Percentiles rank a stretch among this genome's conserved stretches.
Evolutionary conservation across 2,888 invertebrate genomes (phyloP).

Genomic region (Amaurobius ferox): DNA sequence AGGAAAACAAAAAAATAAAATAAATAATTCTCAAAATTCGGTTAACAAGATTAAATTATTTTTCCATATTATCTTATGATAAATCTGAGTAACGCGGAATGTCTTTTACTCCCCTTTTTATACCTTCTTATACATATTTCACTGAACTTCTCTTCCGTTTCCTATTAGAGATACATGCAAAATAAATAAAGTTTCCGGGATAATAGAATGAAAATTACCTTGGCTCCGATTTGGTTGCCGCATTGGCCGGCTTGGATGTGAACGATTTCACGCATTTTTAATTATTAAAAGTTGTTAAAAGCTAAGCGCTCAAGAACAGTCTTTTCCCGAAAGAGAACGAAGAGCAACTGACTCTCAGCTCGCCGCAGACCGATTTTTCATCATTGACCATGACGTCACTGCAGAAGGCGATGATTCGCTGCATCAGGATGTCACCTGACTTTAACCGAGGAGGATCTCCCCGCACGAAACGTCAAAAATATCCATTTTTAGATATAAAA

Average conservation of each 20-base stretch:
- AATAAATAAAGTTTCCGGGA: too few species aligned
- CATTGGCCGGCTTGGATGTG: conserved; percentile 80
- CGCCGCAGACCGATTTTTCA: conserved; percentile 16
- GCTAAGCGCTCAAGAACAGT: not conserved
- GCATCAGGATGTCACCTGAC: conserved; percentile 14
- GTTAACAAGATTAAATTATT: too few species aligned
- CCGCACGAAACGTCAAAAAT: not conserved
- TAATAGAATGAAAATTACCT: conserved; percentile 76
- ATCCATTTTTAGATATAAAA: conserved; percentile 29
- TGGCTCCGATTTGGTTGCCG: conserved; percentile 80
- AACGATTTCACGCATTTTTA: conserved; percentile 78
- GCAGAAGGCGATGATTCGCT: conserved; percentile 25
- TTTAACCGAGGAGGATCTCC: conserved; percentile 21
- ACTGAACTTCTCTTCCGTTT: too few species aligned
- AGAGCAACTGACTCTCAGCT: conserved; percentile 2
- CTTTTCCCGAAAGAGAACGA: not conserved
- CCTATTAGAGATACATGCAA: too few species aligned
- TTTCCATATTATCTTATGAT: too few species aligned
- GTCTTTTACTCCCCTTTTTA: too few species aligned
- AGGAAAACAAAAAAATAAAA: too few species aligned
- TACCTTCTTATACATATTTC: too few species aligned
- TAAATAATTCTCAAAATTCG: too few species aligned
- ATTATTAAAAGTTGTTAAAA: conserved; percentile 16
- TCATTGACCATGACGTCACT: conserved; percentile 40
- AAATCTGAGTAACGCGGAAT: too few species aligned